phyloP scores from a whole-genome alignment of 1,140 invertebrate species.

The Diorhabda elongata region DNA sequence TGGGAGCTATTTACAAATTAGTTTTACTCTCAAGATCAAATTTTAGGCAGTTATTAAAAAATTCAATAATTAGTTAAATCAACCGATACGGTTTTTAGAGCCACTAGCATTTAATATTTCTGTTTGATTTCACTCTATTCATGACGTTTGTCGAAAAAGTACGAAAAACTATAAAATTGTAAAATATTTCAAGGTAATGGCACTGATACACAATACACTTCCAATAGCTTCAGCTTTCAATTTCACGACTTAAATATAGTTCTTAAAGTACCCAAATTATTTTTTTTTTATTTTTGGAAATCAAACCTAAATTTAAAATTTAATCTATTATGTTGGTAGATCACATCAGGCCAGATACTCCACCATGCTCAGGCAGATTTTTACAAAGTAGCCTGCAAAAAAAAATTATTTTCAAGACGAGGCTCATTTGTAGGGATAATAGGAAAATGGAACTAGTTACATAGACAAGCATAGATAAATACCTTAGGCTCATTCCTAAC shows the following conservation, averaged over 20 bases:
- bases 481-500: conserved; percentile 7
- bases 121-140: conserved; percentile 24
- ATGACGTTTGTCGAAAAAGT: conserved; percentile 37
- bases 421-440: not conserved
- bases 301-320: conserved; percentile 13
- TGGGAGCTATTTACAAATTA: not conserved
- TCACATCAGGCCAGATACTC: conserved; percentile 12
- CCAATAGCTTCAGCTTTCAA: conserved; percentile 5
- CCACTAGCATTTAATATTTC: conserved; percentile 23
- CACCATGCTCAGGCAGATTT: conserved; percentile 16
- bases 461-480: not conserved
- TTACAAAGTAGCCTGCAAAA: conserved; percentile 11
- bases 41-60: not conserved
- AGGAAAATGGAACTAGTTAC: conserved; percentile 4
- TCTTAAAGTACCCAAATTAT: conserved; percentile 23
- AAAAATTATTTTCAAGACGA: not conserved
- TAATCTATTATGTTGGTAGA: conserved; percentile 10
- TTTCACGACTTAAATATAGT: not conserved
- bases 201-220: conserved; percentile 26
- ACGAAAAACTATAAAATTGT: conserved; percentile 36
- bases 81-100: conserved; percentile 24
- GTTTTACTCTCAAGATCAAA: not conserved
- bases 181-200: conserved; percentile 36
- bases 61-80: conserved; percentile 1
- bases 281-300: conserved; percentile 24